phyloP scores from a whole-genome alignment of 2,888 invertebrate genomes.

The Dryocosmus kuriphilus region DNA sequence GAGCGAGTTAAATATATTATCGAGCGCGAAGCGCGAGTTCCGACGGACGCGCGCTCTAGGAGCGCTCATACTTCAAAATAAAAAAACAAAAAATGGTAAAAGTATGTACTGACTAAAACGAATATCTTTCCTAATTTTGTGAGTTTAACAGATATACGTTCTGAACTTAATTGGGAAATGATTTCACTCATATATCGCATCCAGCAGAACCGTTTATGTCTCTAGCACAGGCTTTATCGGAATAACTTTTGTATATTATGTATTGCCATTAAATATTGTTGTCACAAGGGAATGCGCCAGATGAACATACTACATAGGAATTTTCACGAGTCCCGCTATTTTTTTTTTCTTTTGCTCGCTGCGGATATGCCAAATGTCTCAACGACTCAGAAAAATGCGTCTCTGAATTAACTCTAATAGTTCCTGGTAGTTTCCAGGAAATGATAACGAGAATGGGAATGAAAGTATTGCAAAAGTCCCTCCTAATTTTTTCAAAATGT shows the following conservation, averaged over 20 bases:
- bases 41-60: no score
- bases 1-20: no score
- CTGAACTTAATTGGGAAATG: conserved; percentile 10
- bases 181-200: conserved; percentile 20
- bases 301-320: conserved; percentile 43
- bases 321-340: background rate
- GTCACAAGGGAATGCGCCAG: conserved; percentile 57
- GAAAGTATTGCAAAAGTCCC: no score
- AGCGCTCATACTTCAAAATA: no score
- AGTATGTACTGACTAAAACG: no score
- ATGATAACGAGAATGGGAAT: background rate
- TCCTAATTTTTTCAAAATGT: no score
- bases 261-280: conserved; percentile 51
- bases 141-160: no score
- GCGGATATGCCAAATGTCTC: conserved; percentile 22
- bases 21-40: no score
- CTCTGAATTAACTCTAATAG: background rate
- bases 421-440: background rate
- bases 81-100: no score
- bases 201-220: conserved; percentile 16
- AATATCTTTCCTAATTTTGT: no score
- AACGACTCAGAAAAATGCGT: background rate
- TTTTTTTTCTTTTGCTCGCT: background rate
- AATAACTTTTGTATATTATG: conserved; percentile 45
- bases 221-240: conserved; percentile 4